Evolutionary conservation across 1,140 invertebrate species (phyloP), one percentile per base, ranked within the genome.

Genomic region (Ceratosolen fusciceps): DNA sequence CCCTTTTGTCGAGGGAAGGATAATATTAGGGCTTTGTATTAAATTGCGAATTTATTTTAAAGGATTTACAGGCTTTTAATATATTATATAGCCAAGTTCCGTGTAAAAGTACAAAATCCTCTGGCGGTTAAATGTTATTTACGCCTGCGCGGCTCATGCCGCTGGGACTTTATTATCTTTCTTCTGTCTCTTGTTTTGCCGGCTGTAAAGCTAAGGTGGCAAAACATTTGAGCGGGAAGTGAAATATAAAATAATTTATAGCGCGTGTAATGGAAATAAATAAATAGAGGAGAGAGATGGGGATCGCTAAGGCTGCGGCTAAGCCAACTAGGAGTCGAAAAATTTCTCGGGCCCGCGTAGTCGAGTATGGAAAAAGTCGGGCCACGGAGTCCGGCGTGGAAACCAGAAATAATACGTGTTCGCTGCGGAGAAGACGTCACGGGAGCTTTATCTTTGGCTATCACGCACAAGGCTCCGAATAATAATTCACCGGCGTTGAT

Each of bases 401-500:
- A 21, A 19, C 10, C 4, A 65, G 58, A 7, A n/a, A n/a, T n/a
- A n/a, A 74, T 74, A 24, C 29, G 29, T 43, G 26, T 16, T 60
- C 5, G 34, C 16, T 12, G 9, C 14, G 21, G 34, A 60, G 80
- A 74, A 70, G 79, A 71, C 74, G 79, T 49, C 56, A 74, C 77
- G 80, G 76, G 75, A 29, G 62, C 60, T 84, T 82, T 85, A 85
- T 85, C 85, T 83, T 81, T 82, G 82, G 81, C 77, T 84, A 84
- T 86, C 80, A 49, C 82, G 74, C 31, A n/a, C 52, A 67, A 77
- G 79, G 81, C 84, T 82, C 80, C 67, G 67, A 80, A 83, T 80
- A 85, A 88, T 88, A 88, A 88, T 87, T 88, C 86, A 88, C 56
- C 83, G 65, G 78, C 78, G 77, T 74, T 84, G 86, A 87, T 87